Conservation (phyloP, 2,113 vertebrate genomes). For the Rynchops niger region DNA sequence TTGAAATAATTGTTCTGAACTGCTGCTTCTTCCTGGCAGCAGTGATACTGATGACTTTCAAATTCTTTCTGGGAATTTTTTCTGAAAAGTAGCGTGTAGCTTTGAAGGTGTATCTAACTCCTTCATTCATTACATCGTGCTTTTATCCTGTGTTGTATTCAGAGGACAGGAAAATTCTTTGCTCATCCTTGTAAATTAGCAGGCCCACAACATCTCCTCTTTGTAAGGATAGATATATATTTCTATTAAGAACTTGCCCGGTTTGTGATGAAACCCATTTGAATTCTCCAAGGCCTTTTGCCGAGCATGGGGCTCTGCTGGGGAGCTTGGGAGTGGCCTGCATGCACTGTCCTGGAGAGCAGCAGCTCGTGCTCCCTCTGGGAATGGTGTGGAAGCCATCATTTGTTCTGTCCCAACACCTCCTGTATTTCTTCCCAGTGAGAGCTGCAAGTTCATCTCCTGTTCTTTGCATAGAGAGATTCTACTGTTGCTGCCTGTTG, state of each 20-base stretch:
- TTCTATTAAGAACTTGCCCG: background rate
- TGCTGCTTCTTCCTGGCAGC: background rate
- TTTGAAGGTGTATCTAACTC: background rate
- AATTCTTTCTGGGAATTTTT: background rate
- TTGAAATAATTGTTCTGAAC: background rate
- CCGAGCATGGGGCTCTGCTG: background rate
- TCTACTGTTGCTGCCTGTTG: background rate
- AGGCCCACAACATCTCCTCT: background rate
- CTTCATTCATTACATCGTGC: background rate
- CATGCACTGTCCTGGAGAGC: background rate
- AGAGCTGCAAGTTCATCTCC: background rate
- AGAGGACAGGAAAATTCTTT: background rate
- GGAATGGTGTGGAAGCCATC: background rate
- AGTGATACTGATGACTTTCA: background rate
- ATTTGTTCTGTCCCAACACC: background rate
- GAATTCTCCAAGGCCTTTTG: background rate
- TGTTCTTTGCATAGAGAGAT: background rate
- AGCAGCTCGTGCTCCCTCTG: background rate
- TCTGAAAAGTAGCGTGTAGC: background rate
- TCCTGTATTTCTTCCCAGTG: background rate
- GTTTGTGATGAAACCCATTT: background rate
- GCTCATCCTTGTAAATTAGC: background rate
- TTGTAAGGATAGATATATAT: background rate
- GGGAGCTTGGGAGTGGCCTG: accelerated
- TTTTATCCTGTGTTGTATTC: background rate